These are phyloP conservation scores for Sander vitreus DNA, from an alignment of 2,113 vertebrate species.

Conservation along the genomic window DNA sequence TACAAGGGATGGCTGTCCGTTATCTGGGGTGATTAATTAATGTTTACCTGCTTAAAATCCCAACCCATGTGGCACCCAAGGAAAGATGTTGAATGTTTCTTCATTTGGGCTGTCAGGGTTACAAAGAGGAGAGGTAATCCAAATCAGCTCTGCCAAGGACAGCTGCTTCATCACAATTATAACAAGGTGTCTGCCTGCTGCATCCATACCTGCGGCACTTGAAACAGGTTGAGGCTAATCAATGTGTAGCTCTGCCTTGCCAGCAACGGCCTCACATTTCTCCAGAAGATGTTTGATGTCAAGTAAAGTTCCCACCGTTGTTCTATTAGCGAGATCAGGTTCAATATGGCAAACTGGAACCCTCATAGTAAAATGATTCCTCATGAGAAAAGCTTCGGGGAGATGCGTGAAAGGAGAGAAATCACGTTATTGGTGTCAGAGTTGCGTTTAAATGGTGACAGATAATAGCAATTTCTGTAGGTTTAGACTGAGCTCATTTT, in stretches of 20 bases:
- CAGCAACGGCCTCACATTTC: not conserved
- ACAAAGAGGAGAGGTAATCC: slow-evolving; percentile 78
- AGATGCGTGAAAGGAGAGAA: slow-evolving; percentile 43
- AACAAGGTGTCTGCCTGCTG: slow-evolving; percentile 66
- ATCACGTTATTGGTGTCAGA: slow-evolving; percentile 70
- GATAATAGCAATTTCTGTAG: slow-evolving; percentile 75
- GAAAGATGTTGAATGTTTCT: slow-evolving; percentile 71
- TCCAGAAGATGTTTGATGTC: slow-evolving; percentile 56
- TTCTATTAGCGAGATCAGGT: slow-evolving; percentile 58
- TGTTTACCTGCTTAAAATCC: slow-evolving; percentile 68
- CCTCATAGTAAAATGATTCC: slow-evolving; percentile 64
- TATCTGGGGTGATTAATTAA: slow-evolving; percentile 73
- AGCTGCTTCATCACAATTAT: slow-evolving; percentile 84
- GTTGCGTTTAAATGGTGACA: slow-evolving; percentile 73
- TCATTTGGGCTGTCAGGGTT: slow-evolving; percentile 78
- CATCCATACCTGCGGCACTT: slow-evolving; percentile 61
- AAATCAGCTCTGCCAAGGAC: slow-evolving; percentile 74
- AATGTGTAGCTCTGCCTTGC: slow-evolving; percentile 51
- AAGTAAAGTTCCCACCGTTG: slow-evolving; percentile 51
- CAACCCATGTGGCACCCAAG: slow-evolving; percentile 52
- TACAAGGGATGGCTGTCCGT: slow-evolving; percentile 47
- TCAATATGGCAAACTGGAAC: slow-evolving; percentile 52
- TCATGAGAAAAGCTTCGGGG: slow-evolving; percentile 59
- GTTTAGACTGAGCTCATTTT: slow-evolving; percentile 63
- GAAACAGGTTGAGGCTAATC: slow-evolving; percentile 62